These are phyloP conservation scores for Crotalus horridus DNA, from an alignment of 2,113 vertebrate genomes.

Conservation along the genomic window DNA sequence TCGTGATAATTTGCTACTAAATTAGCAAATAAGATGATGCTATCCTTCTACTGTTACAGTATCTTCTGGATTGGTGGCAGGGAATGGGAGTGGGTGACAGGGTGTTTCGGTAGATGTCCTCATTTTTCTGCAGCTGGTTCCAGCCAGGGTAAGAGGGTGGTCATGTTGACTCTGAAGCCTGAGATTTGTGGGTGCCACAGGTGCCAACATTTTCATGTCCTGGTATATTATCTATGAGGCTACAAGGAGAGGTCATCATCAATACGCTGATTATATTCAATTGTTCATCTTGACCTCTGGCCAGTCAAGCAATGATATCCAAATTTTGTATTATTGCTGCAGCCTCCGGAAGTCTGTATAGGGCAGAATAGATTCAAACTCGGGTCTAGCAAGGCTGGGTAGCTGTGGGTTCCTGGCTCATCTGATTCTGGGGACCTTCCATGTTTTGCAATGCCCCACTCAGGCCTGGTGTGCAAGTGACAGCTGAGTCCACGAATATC, in stretches of 20 bases:
- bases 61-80: not conserved
- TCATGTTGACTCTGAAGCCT: not conserved
- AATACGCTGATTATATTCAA: not conserved
- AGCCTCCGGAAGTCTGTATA: not conserved
- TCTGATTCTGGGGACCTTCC: not conserved
- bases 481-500: not conserved
- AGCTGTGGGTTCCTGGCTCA: not conserved
- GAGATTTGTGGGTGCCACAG: not conserved
- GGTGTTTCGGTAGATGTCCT: not conserved
- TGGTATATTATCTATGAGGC: not conserved
- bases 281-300: not conserved
- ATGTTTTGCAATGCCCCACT: not conserved
- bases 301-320: not conserved
- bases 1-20: not conserved
- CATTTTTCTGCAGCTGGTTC: not conserved
- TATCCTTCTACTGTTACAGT: not conserved
- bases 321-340: not conserved
- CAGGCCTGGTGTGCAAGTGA: not conserved
- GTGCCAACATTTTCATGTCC: not conserved
- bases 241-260: not conserved
- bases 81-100: not conserved
- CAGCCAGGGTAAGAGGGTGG: not conserved
- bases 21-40: not conserved
- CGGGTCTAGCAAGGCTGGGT: not conserved
- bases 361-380: not conserved